Conservation (phyloP, 2,113 vertebrate species). For the Trichechus manatus region DNA sequence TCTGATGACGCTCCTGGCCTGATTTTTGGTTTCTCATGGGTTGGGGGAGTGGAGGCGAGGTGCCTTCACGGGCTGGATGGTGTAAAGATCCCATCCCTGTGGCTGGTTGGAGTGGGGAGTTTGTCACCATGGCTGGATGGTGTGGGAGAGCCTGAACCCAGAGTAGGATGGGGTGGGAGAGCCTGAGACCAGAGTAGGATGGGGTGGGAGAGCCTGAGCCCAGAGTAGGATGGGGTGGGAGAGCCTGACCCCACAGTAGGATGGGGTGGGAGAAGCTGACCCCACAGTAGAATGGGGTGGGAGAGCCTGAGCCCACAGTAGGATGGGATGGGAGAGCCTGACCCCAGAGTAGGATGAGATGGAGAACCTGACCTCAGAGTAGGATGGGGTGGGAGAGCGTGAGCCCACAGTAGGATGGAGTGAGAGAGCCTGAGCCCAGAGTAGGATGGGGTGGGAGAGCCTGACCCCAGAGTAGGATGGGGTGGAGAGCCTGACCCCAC, state of each 20-base stretch:
- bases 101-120: too few relatives aligned
- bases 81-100: neutral
- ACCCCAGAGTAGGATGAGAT: neutral
- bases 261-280: neutral
- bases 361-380: too few relatives aligned
- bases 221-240: too few relatives aligned
- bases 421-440: too few relatives aligned
- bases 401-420: too few relatives aligned
- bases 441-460: too few relatives aligned
- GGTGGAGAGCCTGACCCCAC: neutral
- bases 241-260: neutral
- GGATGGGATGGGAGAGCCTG: neutral
- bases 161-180: too few relatives aligned
- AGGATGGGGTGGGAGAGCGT: too few relatives aligned
- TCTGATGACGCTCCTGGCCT: fast-evolving
- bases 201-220: too few relatives aligned
- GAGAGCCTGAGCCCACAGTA: too few relatives aligned
- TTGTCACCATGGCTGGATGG: neutral
- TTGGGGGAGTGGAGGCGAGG: neutral
- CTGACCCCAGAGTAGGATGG: neutral
- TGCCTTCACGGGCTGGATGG: neutral
- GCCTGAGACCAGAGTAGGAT: too few relatives aligned
- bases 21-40: fast-evolving
- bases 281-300: neutral
- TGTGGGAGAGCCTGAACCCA: too few relatives aligned